Evolutionary conservation across 2,113 vertebrate genomes (phyloP).

Genomic region (Oreotragus oreotragus): DNA sequence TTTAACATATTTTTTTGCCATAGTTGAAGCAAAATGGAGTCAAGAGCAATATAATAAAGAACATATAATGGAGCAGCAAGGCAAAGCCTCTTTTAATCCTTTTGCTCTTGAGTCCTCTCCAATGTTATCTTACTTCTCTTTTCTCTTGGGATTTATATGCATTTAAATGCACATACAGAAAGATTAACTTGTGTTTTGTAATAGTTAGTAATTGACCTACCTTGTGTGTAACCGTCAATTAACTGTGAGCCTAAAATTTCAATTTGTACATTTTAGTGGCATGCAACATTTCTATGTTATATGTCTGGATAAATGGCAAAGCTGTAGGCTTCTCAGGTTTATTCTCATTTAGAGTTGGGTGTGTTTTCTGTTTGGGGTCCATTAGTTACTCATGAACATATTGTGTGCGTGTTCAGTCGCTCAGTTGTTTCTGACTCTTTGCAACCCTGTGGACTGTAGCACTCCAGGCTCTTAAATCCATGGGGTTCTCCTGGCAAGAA

Average conservation of each 20-base stretch:
- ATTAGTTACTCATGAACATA: not conserved
- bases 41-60: not conserved
- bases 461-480: not conserved
- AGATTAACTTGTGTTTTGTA: not conserved
- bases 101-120: not conserved
- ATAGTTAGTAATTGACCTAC: not conserved
- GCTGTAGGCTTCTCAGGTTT: not conserved
- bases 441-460: not conserved
- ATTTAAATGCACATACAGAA: not conserved
- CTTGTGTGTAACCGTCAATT: not conserved
- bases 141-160: not conserved
- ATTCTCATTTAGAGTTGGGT: conserved; percentile 6
- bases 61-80: not conserved
- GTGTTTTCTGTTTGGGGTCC: not conserved
- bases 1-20: not conserved
- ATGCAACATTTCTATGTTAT: not conserved
- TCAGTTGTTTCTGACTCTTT: not conserved
- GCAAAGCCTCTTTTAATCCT: not conserved
- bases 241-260: not conserved
- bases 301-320: not conserved
- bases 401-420: not conserved
- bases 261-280: not conserved
- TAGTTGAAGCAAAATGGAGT: not conserved
- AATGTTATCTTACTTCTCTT: not conserved
- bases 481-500: not conserved